Base-by-base conservation (phyloP, 2,797 vertebrate genomes). In the Coregonus sp. region DNA sequence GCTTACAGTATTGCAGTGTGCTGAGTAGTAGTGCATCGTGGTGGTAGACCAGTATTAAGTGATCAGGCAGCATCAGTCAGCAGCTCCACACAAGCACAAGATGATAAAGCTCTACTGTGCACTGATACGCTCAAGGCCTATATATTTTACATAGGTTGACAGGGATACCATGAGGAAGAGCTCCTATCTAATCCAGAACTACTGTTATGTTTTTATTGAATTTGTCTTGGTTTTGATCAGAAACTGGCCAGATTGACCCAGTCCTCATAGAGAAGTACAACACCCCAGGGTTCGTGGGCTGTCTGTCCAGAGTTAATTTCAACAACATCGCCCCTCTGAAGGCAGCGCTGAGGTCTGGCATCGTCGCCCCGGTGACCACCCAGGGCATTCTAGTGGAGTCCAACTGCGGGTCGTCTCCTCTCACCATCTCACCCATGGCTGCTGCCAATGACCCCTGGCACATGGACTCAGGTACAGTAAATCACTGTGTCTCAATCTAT, bases 331-430 rank as follows among this genome's bases (percentile, higher is more conserved):
- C 97, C 0, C 98, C 98, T 0, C 91, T 99, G 73, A 99, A 99
- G 88, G 96, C 96, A 0, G 98, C 97, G 0, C 84, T 99, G 87
- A 94, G 96, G 70, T 92, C 91, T 0, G 93, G 93, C 1, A 91
- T 93, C 86, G 33, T 89, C n/a, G 95, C 96, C 0, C 96, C 96
- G 1, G 95, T 97, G 75, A 94, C 94, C 86, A 89, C 96, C 65
- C 95, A 97, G 78, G 98, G 98, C 11, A 96, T 97, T 56, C 92
- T 99, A 80, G 96, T 99, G 35, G 97, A 98, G 61, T 99, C 98
- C 81, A 99, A 99, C 90, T 99, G 98, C 15, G 98, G 98, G 72
- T 96, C 97, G 0, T 96, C 96, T 18, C 98, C 98, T 0, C 92
- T 97, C 76, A 98, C 96, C 52, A 95, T 98, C 79, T 95, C 96